Evolutionary conservation across 2,113 vertebrate species (phyloP).

Genomic region (Mellivora capensis): DNA sequence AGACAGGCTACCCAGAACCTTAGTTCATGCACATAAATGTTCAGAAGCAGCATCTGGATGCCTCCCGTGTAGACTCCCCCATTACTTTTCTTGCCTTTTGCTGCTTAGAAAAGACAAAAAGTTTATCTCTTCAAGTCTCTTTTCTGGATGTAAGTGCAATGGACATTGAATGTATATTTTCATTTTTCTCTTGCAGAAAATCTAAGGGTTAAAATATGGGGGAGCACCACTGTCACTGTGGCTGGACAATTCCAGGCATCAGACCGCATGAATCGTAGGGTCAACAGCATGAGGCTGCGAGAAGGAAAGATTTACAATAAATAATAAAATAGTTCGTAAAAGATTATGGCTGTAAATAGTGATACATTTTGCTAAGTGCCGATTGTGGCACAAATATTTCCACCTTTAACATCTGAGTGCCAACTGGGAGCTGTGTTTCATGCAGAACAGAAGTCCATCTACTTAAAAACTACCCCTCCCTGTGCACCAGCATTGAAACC

Average conservation of each 20-base stretch:
- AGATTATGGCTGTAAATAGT: conserved; percentile 39
- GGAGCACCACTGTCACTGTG: not conserved
- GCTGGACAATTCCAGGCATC: not conserved
- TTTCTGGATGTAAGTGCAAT: not conserved
- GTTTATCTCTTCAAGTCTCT: not conserved
- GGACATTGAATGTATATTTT: not conserved
- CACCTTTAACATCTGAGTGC: conserved; percentile 25
- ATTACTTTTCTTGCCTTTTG: not conserved
- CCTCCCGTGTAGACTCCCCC: not conserved
- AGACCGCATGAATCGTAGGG: not conserved
- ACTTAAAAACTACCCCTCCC: not conserved
- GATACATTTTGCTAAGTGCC: conserved; percentile 46
- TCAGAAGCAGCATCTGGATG: not conserved
- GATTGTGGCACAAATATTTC: not conserved
- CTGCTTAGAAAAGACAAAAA: not conserved
- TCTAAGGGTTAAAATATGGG: not conserved
- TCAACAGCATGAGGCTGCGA: not conserved
- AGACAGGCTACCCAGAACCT: not conserved
- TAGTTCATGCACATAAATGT: not conserved
- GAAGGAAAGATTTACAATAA: conserved; percentile 56
- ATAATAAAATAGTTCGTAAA: conserved; percentile 44
- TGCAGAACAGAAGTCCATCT: not conserved
- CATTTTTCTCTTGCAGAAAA: not conserved
- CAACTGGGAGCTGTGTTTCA: not conserved
- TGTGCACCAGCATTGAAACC: not conserved